Evolutionary conservation across 2,888 invertebrate genomes (phyloP), one percentile per base, ranked within the genome.

Genomic region (Gastrophysa polygoni): DNA sequence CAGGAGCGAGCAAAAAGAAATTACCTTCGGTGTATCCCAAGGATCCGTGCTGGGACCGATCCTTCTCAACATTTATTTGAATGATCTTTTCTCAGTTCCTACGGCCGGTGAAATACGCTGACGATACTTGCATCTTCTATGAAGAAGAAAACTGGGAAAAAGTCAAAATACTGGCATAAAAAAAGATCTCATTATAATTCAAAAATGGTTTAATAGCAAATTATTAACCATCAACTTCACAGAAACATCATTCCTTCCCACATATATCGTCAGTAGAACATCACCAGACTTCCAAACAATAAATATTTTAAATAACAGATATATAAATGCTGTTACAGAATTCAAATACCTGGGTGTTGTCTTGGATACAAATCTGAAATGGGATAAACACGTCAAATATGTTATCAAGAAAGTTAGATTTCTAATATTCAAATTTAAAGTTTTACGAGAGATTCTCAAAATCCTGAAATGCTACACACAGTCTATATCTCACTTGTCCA

Each of bases 371-470:
- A 32, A 52, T 18, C 32, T 52, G 38, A 52, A 34, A 52, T 52
- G 52, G 52, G 52, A 51, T 51, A 32, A 29, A 1, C 51, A 51
- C 18, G 16, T 17, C 18, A 46, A 46, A 17, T 10, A 18, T 11
- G 46, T 46, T 32, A 51, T 51, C 11, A 51, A 51, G 16, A 29
- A 32, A 51, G 16, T 51, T 17, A 34, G 34, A 32, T 29, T 10
- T 51, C 24, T 51, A 51, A 32, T 51, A 29, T 16, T 29, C 29
- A 28, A 29, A 34, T 51, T 51, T 29, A 51, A 51, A 34, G 32
- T 51, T 29, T 28, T 51, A 51, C 29, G 51, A 34, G 52, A 52
- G n/a, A 52, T 52, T 38, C 52, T 52, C 43, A 43, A n/a, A n/a
- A 32, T 52, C 11, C n/a, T 1, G 48, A 48, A n/a, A 48, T 48